Percentiles rank a stretch among this genome's conserved stretches.
Evolutionary conservation across 2,113 vertebrate genomes (phyloP).

Genomic region (Sterna hirundo): DNA sequence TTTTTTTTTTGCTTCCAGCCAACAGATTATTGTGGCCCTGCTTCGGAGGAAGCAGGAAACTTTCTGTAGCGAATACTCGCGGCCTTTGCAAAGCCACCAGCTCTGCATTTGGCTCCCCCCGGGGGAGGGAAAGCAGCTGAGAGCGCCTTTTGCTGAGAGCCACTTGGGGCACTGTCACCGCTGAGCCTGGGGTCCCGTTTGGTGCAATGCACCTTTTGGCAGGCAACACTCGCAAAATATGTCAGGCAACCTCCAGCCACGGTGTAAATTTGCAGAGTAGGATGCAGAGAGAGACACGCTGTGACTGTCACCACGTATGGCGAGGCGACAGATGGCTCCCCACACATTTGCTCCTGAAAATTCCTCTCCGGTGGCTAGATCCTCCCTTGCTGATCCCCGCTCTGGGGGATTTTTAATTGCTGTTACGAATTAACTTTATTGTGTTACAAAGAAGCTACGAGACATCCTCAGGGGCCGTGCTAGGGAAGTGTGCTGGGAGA

Average conservation of each 20-base stretch:
- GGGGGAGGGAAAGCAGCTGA: not conserved
- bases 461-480: not conserved
- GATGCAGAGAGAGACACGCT: not conserved
- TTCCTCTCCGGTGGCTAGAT: not conserved
- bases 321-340: constrained; percentile 41
- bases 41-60: not conserved
- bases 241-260: not conserved
- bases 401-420: not conserved
- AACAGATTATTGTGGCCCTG: not conserved
- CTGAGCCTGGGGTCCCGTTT: not conserved
- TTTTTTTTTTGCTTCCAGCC: not conserved
- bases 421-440: not conserved
- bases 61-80: not conserved
- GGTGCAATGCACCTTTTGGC: constrained; percentile 18
- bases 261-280: not conserved
- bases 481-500: not conserved
- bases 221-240: not conserved
- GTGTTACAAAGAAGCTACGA: not conserved
- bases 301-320: not conserved
- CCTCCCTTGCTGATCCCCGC: not conserved
- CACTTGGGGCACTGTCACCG: not conserved
- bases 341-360: constrained; percentile 1
- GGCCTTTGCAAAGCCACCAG: not conserved
- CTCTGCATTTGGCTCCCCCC: not conserved
- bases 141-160: not conserved